phyloP scores from a whole-genome alignment of 2,113 vertebrate species.

The Galeopterus variegatus region DNA sequence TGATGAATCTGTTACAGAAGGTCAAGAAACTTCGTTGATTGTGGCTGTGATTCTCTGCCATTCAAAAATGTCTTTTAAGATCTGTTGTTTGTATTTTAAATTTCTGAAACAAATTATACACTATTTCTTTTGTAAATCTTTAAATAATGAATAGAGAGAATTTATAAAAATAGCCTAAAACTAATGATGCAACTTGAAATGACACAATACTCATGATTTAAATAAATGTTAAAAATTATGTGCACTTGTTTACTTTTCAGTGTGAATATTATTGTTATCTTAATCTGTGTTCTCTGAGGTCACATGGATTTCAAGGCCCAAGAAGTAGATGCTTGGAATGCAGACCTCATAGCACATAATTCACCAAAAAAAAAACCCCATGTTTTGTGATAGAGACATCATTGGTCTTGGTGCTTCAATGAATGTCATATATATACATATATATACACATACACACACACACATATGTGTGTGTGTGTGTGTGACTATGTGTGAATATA shows the following conservation, averaged over 20 bases:
- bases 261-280: neutral
- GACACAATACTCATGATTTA: neutral
- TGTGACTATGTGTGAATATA: neutral
- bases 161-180: neutral
- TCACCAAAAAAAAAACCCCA: neutral
- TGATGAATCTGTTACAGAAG: neutral
- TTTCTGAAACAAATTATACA: neutral
- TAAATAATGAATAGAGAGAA: neutral
- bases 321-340: neutral
- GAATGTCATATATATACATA: neutral
- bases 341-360: neutral
- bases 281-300: neutral
- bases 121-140: neutral
- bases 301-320: neutral
- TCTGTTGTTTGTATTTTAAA: neutral
- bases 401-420: neutral
- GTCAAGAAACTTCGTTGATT: neutral
- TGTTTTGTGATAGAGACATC: neutral
- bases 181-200: neutral
- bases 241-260: neutral
- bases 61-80: neutral
- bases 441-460: neutral
- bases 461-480: too few species aligned
- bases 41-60: neutral
- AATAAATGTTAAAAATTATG: conserved; percentile 9